Evolutionary conservation across 2,797 vertebrate genomes (phyloP).

Genomic region (Anguilla pacifica): DNA sequence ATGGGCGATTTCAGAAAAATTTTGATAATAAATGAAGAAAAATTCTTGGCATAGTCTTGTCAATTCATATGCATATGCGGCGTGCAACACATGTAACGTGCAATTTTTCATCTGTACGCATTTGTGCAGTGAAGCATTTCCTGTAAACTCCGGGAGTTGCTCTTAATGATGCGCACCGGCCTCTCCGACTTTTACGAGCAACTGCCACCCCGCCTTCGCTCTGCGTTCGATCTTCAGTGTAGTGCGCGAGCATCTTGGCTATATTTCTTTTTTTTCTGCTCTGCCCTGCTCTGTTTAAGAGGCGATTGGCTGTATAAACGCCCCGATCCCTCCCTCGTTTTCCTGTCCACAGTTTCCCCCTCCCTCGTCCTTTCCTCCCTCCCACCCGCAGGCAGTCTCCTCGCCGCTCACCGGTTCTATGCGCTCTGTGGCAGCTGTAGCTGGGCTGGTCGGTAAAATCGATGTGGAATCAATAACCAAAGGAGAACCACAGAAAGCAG

Average conservation of each 20-base stretch:
- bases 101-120: neutral
- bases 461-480: conserved; percentile 2
- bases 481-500: neutral
- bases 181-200: neutral
- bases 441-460: conserved; percentile 28
- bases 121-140: neutral
- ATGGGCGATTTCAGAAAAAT: neutral
- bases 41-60: neutral
- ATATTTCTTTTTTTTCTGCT: neutral
- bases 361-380: neutral
- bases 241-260: neutral
- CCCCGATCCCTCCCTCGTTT: conserved; percentile 1
- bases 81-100: neutral
- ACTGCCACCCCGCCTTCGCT: neutral
- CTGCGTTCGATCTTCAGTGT: neutral
- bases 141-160: neutral
- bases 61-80: neutral
- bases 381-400: conserved; percentile 13
- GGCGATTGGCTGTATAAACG: conserved; percentile 6
- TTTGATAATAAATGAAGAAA: neutral
- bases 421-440: conserved; percentile 26
- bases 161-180: neutral
- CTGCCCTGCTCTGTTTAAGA: neutral
- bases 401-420: neutral
- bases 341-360: neutral